phyloP scores from a whole-genome alignment of 2,113 vertebrate species.

The Protobothrops mucrosquamatus region DNA sequence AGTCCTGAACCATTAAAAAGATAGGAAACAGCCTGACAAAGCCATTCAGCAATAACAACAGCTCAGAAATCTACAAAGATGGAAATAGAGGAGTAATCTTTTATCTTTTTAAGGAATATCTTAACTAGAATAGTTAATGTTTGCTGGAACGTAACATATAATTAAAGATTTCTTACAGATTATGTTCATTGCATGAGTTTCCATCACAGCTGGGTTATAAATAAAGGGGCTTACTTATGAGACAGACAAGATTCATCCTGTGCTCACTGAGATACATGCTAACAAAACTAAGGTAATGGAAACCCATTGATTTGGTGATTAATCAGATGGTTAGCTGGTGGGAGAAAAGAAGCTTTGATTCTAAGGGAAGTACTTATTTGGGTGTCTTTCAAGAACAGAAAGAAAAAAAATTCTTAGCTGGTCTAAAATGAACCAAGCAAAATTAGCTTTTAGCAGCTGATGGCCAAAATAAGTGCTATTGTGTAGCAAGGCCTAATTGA shows the following conservation, averaged over 20 bases:
- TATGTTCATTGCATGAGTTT: constrained; percentile 6
- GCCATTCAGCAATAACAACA: constrained; percentile 3
- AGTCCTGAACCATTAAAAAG: constrained; percentile 20
- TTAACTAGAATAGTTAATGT: not conserved
- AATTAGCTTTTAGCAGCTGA: constrained; percentile 13
- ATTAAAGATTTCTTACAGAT: constrained; percentile 33
- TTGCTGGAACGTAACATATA: constrained; percentile 21
- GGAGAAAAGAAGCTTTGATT: not conserved
- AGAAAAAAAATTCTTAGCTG: not conserved
- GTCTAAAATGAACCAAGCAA: constrained; percentile 6
- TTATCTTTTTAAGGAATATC: constrained; percentile 16
- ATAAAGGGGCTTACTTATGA: not conserved
- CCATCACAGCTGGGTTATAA: constrained; percentile 29
- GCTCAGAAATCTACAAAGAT: not conserved
- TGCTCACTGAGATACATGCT: constrained; percentile 49
- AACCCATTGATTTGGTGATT: not conserved
- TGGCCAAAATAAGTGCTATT: not conserved
- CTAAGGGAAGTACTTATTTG: not conserved
- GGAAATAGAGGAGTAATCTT: constrained; percentile 13
- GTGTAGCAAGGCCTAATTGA: not conserved
- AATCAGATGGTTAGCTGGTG: not conserved
- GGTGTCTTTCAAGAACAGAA: not conserved
- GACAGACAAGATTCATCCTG: not conserved
- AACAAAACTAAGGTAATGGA: constrained; percentile 25
- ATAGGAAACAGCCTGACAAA: not conserved